Evolutionary conservation across 2,888 invertebrate species (phyloP).

Genomic region (Hemaris fuciformis): DNA sequence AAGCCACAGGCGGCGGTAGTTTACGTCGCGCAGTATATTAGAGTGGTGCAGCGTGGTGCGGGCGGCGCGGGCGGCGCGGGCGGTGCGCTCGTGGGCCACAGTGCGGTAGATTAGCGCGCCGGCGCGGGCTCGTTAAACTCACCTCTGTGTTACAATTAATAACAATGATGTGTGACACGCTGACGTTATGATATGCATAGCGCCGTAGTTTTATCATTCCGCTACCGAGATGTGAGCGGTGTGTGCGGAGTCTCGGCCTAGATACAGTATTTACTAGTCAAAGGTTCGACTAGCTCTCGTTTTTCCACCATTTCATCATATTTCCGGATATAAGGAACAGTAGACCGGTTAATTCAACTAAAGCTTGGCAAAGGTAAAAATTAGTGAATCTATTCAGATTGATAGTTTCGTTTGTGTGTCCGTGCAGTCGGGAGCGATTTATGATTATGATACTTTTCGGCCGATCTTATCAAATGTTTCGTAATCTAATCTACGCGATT

Average conservation of each 20-base stretch:
- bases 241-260: no score
- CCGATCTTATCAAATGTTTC: background rate
- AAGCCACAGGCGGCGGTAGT: no score
- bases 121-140: background rate
- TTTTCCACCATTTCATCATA: no score
- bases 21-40: background rate
- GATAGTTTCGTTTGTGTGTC: no score
- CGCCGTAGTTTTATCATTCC: background rate
- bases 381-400: no score
- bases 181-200: background rate
- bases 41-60: background rate
- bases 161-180: constrained; percentile 19
- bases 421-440: background rate
- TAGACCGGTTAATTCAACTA: no score
- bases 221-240: no score
- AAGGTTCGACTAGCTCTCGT: no score
- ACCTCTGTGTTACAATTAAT: constrained; percentile 15
- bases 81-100: constrained; percentile 12
- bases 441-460: background rate
- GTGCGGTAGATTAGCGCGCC: background rate
- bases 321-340: no score
- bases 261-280: no score
- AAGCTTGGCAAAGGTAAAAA: no score
- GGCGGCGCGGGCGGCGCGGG: background rate
- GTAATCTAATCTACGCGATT: background rate